Percentiles rank a stretch among this genome's conserved stretches.
phyloP scores from a whole-genome alignment of 2,797 vertebrate genomes.

The Meda fulgida region DNA sequence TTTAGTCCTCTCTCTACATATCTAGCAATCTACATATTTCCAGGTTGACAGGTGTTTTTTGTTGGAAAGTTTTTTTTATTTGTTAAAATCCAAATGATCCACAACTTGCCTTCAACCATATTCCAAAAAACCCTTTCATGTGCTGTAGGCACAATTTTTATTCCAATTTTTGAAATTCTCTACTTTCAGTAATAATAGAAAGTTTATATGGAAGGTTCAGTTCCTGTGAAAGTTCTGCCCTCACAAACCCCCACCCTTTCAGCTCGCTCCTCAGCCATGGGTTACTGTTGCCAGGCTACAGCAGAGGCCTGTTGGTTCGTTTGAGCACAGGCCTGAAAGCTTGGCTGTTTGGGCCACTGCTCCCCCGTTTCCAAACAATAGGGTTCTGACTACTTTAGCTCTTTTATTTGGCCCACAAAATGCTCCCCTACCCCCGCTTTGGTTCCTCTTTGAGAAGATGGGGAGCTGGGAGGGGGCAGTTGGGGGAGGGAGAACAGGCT shows the following conservation, averaged over 20 bases:
- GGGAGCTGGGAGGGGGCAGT: slow-evolving; percentile 61
- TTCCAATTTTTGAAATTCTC: not conserved
- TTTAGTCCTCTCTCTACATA: slow-evolving; percentile 6
- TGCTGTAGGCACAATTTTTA: not conserved
- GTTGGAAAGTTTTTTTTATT: slow-evolving; percentile 3
- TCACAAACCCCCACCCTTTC: slow-evolving; percentile 70
- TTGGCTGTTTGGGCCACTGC: slow-evolving; percentile 84
- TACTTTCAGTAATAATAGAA: not conserved
- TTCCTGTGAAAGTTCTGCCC: slow-evolving; percentile 74
- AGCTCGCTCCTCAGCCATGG: slow-evolving; percentile 77
- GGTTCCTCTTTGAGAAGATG: slow-evolving; percentile 77
- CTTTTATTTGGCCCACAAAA: slow-evolving; percentile 87
- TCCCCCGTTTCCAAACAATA: slow-evolving; percentile 78
- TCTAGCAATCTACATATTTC: slow-evolving; percentile 11
- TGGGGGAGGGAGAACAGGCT: slow-evolving; percentile 71
- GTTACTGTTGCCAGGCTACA: slow-evolving; percentile 88
- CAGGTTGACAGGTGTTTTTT: not conserved
- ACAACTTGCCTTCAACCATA: not conserved
- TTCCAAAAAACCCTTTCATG: not conserved
- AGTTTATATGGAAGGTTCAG: slow-evolving; percentile 57
- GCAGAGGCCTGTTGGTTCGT: slow-evolving; percentile 80
- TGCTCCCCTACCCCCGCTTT: slow-evolving; percentile 81
- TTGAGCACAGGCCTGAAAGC: slow-evolving; percentile 81
- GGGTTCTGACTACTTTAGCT: slow-evolving; percentile 85
- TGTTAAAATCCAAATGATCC: not conserved